Evolutionary conservation across 2,888 invertebrate species (phyloP), one percentile per base, ranked within the genome.

Genomic region (Priocnemis perturbator): DNA sequence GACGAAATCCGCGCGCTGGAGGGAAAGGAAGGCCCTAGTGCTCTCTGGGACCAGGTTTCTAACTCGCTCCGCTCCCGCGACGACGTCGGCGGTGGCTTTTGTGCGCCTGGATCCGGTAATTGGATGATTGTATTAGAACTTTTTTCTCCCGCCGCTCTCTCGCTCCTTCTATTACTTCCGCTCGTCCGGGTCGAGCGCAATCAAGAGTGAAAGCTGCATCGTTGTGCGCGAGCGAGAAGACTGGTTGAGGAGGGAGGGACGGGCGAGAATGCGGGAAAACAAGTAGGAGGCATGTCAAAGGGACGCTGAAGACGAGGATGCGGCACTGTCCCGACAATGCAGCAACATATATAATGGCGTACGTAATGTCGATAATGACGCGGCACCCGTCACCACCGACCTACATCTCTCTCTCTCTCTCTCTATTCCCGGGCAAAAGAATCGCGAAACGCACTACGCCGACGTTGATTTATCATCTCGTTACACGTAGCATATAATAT

Each of bases 91-190:
- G 50, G 50, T n/a, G 72, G 69, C 67, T 53, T 70, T 68, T 67
- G 69, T 67, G 69, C 62, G 58, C 63, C 73, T 76, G 76, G 74
- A 75, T 77, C 78, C 64, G 67, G 71, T 83, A 83, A 86, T 83
- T 81, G 77, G 79, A 74, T 81, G 77, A 85, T 84, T 79, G 73
- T 77, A 78, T 81, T 82, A 76, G 69, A 71, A 78, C 74, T 79
- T 82, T 79, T 78, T 77, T 76, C 67, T 55, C 55, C 53, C 55
- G 55, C 20, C n/a, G 21, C 15, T 23, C 15, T n/a, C 15, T 55
- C 55, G 14, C 21, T 55, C 26, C 15, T 55, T 55, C 21, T 55
- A 23, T 11, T 37, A 37, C 11, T 37, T 37, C 37, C 37, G 37
- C 11, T 9, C 11, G 37, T 11, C 11, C 37, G 37, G 37, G 37